phyloP scores from a whole-genome alignment of 2,888 invertebrate genomes.

The Morpho achilles region DNA sequence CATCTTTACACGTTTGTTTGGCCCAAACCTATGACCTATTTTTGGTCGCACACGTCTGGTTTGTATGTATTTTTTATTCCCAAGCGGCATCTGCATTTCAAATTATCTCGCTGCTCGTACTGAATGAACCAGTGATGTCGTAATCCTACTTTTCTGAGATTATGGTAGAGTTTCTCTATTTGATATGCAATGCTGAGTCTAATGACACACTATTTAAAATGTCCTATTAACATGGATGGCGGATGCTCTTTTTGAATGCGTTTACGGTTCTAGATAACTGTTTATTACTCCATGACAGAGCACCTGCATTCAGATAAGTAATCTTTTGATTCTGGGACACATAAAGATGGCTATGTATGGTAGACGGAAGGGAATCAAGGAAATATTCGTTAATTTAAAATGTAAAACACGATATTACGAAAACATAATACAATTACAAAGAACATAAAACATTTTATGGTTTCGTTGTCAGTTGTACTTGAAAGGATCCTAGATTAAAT shows the following conservation, averaged over 20 bases:
- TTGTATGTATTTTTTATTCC: slow-evolving; percentile 30
- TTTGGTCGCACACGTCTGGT: slow-evolving; percentile 27
- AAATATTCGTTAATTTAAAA: too few relatives aligned
- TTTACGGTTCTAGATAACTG: not conserved
- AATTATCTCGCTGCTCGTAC: slow-evolving; percentile 27
- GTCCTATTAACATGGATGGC: slow-evolving; percentile 1
- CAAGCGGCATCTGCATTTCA: slow-evolving; percentile 28
- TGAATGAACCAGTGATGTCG: slow-evolving; percentile 27
- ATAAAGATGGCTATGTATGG: too few relatives aligned
- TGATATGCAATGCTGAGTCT: slow-evolving; percentile 9
- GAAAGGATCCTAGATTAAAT: too few relatives aligned
- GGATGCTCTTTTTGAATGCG: not conserved
- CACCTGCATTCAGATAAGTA: too few relatives aligned
- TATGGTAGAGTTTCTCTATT: slow-evolving; percentile 11
- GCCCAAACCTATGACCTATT: slow-evolving; percentile 32
- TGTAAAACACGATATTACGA: too few relatives aligned
- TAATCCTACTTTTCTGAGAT: slow-evolving; percentile 26
- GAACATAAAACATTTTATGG: too few relatives aligned
- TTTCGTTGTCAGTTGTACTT: too few relatives aligned
- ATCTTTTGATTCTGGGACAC: too few relatives aligned
- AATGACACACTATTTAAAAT: slow-evolving; percentile 15
- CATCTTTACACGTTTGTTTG: slow-evolving; percentile 22
- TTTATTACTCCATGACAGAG: not conserved
- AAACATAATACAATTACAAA: too few relatives aligned
- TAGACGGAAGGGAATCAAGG: too few relatives aligned